Percentiles rank a stretch among this genome's conserved stretches.
phyloP scores from a whole-genome alignment of 2,888 invertebrate genomes.

The Rhopalosiphum nymphaeae region DNA sequence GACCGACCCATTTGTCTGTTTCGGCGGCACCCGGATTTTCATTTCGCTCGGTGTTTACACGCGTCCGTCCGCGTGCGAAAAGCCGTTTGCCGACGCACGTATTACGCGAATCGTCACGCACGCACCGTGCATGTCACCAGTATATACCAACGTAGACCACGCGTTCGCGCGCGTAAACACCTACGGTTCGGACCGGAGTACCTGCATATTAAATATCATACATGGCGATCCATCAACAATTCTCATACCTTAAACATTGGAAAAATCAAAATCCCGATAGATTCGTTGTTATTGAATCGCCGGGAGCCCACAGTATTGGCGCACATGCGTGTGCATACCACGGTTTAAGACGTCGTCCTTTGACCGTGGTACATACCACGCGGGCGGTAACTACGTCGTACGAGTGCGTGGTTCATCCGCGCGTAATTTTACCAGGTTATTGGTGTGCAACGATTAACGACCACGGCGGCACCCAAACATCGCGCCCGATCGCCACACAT shows the following conservation, averaged over 20 bases:
- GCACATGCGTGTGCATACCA: neutral
- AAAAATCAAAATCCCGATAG: too few species aligned
- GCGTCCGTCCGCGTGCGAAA: neutral
- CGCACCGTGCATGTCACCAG: neutral
- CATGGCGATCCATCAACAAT: neutral
- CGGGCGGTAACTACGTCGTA: neutral
- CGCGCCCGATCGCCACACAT: neutral
- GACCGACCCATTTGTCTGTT: conserved; percentile 3
- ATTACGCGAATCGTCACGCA: neutral
- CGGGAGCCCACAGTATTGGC: too few species aligned
- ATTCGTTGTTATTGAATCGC: too few species aligned
- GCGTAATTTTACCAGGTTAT: neutral
- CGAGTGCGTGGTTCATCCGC: neutral
- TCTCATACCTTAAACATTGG: too few species aligned
- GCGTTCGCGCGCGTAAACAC: neutral
- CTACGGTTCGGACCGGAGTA: neutral
- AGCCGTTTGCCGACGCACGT: neutral
- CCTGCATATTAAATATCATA: neutral
- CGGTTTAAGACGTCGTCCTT: too few species aligned
- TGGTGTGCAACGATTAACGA: neutral
- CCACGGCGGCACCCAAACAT: neutral
- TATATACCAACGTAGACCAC: neutral
- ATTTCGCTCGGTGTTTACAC: neutral
- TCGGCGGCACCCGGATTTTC: conserved; percentile 19
- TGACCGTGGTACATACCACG: neutral